Evolutionary conservation across 2,113 vertebrate species (phyloP).

Genomic region (Chionomys nivalis): DNA sequence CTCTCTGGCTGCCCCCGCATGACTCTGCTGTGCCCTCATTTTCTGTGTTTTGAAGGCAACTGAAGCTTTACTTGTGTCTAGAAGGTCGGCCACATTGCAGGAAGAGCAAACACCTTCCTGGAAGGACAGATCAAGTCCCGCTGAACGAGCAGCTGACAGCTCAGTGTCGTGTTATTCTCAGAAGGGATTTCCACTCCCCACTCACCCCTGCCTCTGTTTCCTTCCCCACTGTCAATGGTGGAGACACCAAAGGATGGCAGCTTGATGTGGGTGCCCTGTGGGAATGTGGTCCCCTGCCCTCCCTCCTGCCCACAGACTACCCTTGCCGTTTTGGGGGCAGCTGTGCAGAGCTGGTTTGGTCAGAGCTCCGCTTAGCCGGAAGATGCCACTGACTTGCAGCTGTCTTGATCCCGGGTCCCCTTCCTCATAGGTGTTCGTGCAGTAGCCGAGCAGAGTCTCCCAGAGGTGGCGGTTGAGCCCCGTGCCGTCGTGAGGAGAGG

Average conservation of each 20-base stretch:
- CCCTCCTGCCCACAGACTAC: not conserved
- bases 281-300: not conserved
- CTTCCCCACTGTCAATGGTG: not conserved
- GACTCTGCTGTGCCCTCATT: no score
- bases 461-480: not conserved
- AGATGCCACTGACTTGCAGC: conserved; percentile 29
- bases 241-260: not conserved
- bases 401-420: conserved; percentile 56
- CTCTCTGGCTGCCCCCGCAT: accelerated
- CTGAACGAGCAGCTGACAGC: not conserved
- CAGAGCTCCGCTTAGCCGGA: conserved; percentile 69
- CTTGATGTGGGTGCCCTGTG: not conserved
- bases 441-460: not conserved
- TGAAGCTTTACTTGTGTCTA: not conserved
- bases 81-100: not conserved
- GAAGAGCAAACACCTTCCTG: not conserved
- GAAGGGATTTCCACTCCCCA: not conserved
- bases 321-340: not conserved
- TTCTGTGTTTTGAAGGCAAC: not conserved
- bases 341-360: not conserved
- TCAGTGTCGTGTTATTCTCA: not conserved
- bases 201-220: not conserved
- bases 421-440: not conserved
- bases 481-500: not conserved
- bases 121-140: not conserved